Evolutionary conservation across 2,888 invertebrate species (phyloP).

Genomic region (Allolobophora icterica): DNA sequence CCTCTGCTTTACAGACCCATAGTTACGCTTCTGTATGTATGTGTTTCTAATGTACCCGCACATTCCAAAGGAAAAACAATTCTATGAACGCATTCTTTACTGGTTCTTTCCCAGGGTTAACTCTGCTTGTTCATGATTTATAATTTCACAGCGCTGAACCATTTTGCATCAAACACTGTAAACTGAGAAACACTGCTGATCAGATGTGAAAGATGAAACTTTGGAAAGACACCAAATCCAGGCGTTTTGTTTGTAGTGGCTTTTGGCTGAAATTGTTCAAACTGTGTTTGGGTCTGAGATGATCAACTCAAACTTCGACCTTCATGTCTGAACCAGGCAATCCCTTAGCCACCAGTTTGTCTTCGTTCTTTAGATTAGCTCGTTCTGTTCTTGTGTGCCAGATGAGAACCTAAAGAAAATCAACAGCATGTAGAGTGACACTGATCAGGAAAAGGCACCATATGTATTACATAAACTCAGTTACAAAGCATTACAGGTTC

Average conservation of each 20-base stretch:
- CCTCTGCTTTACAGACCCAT: no score
- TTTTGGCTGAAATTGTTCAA: not conserved
- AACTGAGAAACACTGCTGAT: not conserved
- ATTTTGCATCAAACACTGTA: not conserved
- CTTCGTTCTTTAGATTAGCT: conserved; percentile 78
- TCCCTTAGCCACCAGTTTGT: conserved; percentile 69
- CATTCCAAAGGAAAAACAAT: not conserved
- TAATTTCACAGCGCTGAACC: not conserved
- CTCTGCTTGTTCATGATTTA: not conserved
- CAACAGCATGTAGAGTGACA: conserved; percentile 13
- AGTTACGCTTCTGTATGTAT: not conserved
- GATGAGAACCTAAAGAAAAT: conserved; percentile 79
- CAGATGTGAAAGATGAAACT: not conserved
- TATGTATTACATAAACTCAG: not conserved
- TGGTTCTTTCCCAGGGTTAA: not conserved
- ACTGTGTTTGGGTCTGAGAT: not conserved
- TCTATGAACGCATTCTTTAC: not conserved
- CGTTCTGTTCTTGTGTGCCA: conserved; percentile 98
- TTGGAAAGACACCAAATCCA: not conserved
- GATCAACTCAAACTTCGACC: conserved; percentile 58
- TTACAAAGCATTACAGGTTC: not conserved
- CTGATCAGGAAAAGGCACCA: not conserved
- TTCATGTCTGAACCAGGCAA: conserved; percentile 64
- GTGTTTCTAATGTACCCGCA: not conserved
- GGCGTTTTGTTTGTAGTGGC: not conserved